A percentile compares a stretch with the other conserved stretches of the same genome.
Evolutionary conservation across 2,113 vertebrate species (phyloP).

Genomic region (Oxyura jamaicensis): DNA sequence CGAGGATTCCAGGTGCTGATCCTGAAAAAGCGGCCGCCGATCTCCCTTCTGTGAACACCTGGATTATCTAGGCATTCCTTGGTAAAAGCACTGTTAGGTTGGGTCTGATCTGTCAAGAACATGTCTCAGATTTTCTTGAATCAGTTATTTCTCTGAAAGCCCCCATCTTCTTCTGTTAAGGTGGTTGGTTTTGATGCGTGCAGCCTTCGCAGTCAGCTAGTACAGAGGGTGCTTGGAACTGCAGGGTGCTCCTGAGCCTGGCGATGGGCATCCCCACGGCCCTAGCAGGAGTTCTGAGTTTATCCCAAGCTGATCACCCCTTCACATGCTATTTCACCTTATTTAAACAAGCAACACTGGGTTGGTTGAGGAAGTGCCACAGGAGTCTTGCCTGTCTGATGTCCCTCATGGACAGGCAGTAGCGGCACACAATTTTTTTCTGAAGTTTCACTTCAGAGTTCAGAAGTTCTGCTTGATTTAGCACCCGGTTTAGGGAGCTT

Average conservation of each 20-base stretch:
- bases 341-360: not conserved
- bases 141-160: not conserved
- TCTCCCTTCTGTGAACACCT: not conserved
- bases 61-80: not conserved
- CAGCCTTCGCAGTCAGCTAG: not conserved
- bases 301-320: not conserved
- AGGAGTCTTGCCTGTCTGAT: not conserved
- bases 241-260: not conserved
- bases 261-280: rapidly evolving
- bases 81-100: not conserved
- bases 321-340: not conserved
- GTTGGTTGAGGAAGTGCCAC: not conserved
- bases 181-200: rapidly evolving
- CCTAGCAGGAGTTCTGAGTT: not conserved
- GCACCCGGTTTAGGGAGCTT: not conserved
- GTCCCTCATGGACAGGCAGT: not conserved
- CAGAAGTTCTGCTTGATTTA: not conserved
- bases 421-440: rapidly evolving
- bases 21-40: not conserved
- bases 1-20: conserved; percentile 21
- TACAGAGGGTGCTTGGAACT: not conserved
- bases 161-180: not conserved
- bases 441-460: not conserved
- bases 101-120: not conserved
- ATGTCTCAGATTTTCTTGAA: not conserved